Conservation (phyloP, 2,113 vertebrate genomes). For the Cynocephalus volans region DNA sequence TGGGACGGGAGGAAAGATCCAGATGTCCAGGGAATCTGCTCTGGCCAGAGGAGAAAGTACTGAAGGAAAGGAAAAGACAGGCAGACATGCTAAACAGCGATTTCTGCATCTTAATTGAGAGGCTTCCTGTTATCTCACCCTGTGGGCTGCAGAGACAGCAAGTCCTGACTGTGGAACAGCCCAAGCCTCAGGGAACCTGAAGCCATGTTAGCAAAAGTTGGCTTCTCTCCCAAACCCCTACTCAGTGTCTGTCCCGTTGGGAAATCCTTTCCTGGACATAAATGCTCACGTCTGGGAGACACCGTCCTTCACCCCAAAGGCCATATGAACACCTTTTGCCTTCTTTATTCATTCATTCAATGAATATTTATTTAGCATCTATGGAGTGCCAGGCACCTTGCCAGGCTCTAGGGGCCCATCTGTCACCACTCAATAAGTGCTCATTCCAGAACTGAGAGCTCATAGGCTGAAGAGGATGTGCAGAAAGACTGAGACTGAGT, state of each 20-base stretch:
- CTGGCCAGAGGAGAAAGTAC: neutral
- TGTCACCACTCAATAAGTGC: neutral
- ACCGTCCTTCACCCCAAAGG: neutral
- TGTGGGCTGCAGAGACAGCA: neutral
- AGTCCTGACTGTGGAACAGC: neutral
- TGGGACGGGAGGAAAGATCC: neutral
- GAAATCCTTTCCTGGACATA: neutral
- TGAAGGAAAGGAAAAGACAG: neutral
- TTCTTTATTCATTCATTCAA: too few relatives aligned
- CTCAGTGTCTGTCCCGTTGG: neutral
- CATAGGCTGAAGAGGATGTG: neutral
- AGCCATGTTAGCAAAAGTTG: neutral
- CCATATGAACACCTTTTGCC: too few relatives aligned
- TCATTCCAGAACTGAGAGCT: neutral
- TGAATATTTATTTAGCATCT: too few relatives aligned
- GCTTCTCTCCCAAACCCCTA: neutral
- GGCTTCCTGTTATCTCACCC: neutral
- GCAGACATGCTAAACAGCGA: neutral
- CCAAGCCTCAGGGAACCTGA: neutral
- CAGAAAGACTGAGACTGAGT: neutral
- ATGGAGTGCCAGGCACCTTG: neutral
- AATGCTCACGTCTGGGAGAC: neutral
- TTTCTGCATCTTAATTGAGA: neutral
- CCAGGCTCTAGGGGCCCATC: neutral
- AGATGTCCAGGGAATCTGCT: neutral